Evolutionary conservation across 1,140 invertebrate genomes (phyloP), one percentile per base, ranked within the genome.

Genomic region (Mamestra configurata): DNA sequence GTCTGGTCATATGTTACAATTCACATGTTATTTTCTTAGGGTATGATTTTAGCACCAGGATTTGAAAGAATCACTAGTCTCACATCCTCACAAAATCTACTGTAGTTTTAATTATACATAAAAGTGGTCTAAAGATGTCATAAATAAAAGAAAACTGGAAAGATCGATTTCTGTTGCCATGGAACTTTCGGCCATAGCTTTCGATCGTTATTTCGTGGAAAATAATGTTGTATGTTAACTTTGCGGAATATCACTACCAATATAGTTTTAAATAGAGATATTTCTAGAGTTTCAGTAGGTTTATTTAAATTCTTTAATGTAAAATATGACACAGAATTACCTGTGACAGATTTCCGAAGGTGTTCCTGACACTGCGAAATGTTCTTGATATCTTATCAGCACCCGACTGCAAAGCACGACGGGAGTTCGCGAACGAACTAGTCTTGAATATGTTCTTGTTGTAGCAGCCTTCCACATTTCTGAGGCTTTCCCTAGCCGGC

Each of bases 301-400:
- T 66, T 11, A 11, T 22, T 37, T 13, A 8, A 40, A 2, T 70
- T n/a, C 24, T 49, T 70, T 27, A 1, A 4, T 49, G 20, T 49
- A 27, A 70, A 70, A 70, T 27, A 27, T n/a, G 15, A 72, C 6
- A 22, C 3, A 5, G 37, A 24, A 40, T 40, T 87, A 93, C 93
- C 89, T 94, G 91, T 37, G 93, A 94, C 24, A 94, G 75, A 83
- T 94, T 94, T 5, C 92, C 93, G 64, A 94, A 94, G 35, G 93
- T 91, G 79, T 93, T 94, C 70, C 90, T 87, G 20, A 94, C 89
- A 72, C 89, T 93, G 71, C 93, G 92, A 61, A 94, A 90, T 1
- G 93, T 94, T 71, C 87, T 91, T 3, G 93, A 88, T 79, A 94
- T 94, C 61, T 94, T 94, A 53, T 94, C 92, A 24, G 93, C 93